Base-by-base conservation (phyloP, 2,797 vertebrate genomes). In the Sciaenops ocellatus region DNA sequence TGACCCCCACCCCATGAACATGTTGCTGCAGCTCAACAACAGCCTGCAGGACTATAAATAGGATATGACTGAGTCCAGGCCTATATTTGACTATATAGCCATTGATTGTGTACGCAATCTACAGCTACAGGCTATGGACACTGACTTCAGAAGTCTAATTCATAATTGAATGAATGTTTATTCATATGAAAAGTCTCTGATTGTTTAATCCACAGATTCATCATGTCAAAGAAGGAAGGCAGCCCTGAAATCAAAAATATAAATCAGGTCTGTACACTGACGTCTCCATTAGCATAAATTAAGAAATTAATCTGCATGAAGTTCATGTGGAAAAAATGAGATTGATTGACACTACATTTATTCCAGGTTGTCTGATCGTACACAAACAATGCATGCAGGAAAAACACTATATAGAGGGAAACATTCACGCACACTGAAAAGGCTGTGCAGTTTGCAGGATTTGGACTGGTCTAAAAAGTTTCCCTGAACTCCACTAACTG, bases 31-130 rank as follows among this genome's bases (percentile, higher is more conserved):
- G 59, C 76, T 30, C 79, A 59, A 82, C 71, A 84, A 70, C 69
- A 76, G 78, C 22, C 11, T 56, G 76, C 70, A 44, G 16, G 26
- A 24, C 88, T 92, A 91, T 84, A 80, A 90, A 93, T 92, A 93
- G 87, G 28, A 42, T 42, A 41, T 30, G 76, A 73, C 44, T 52
- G 47, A 72, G 41, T 7, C 34, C 6, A 30, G 56, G 59, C 50
- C 82, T 77, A 59, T 60, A 68, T 69, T 70, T 79, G 64, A 81
- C 34, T 30, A 12, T 22, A 74, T 51, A 67, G 60, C 56, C 10
- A 3, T 22, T 38, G 52, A 80, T 54, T 74, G 60, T 80, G 61
- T 20, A 34, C 57, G 44, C 51, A 41, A 47, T 12, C 56, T 9
- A 28, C 41, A 76, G 47, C 50, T 22, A 24, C 57, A 42, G 11